phyloP scores from a whole-genome alignment of 2,888 invertebrate species.

The Cryptocephalus primarius region DNA sequence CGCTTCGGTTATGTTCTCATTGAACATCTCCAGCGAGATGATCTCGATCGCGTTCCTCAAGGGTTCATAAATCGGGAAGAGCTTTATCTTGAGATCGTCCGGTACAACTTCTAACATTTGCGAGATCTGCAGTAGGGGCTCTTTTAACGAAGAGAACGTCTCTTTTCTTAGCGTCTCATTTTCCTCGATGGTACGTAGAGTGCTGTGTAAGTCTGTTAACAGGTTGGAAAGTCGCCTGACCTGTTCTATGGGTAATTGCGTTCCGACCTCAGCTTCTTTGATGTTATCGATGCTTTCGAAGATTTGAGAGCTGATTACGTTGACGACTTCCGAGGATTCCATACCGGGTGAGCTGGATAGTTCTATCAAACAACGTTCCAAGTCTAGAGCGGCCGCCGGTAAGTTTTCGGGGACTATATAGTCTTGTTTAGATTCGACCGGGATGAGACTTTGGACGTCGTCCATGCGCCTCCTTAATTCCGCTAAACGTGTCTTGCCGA shows the following conservation, averaged over 20 bases:
- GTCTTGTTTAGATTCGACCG: constrained; percentile 13
- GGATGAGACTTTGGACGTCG: constrained; percentile 20
- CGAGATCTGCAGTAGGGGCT: constrained; percentile 26
- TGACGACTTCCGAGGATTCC: constrained; percentile 16
- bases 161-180: constrained; percentile 18
- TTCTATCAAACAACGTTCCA: constrained; percentile 25
- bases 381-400: constrained; percentile 23
- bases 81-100: constrained; percentile 19
- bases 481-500: constrained; percentile 16
- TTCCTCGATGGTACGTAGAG: background rate
- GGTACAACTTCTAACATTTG: constrained; percentile 22
- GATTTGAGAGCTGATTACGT: background rate
- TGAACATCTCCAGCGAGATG: constrained; percentile 26
- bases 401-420: constrained; percentile 15
- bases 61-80: constrained; percentile 21
- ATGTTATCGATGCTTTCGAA: constrained; percentile 20
- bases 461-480: constrained; percentile 28
- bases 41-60: constrained; percentile 30
- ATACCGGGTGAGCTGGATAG: constrained; percentile 23
- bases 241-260: constrained; percentile 25
- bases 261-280: constrained; percentile 23
- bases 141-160: constrained; percentile 19
- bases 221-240: constrained; percentile 23
- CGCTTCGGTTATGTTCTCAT: constrained; percentile 22
- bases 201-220: constrained; percentile 13